These are phyloP conservation scores for Puma concolor DNA, from an alignment of 2,113 vertebrate species.

Conservation along the genomic window DNA sequence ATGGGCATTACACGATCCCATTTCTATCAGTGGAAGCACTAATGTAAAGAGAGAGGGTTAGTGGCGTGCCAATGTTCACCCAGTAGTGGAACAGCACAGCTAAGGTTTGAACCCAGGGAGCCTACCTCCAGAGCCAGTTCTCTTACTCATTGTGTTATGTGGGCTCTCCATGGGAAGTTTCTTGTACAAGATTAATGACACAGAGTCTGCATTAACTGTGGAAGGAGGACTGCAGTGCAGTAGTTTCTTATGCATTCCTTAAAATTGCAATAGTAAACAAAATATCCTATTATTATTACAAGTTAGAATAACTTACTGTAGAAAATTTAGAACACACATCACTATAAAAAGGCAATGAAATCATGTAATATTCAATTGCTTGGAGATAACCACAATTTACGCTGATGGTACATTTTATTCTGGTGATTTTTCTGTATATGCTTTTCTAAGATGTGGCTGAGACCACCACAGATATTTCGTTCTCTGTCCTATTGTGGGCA, in stretches of 20 bases:
- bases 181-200: neutral
- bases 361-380: neutral
- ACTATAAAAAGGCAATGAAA: slow-evolving; percentile 9
- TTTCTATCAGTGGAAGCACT: neutral
- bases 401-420: neutral
- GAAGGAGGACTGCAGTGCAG: neutral
- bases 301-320: neutral
- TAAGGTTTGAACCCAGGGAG: neutral
- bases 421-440: neutral
- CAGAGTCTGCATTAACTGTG: neutral
- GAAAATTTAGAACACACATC: neutral
- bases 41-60: neutral
- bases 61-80: neutral
- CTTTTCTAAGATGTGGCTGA: neutral
- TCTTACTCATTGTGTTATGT: neutral
- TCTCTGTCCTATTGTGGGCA: neutral
- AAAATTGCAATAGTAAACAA: neutral
- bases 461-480: neutral
- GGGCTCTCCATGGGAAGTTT: neutral
- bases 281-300: neutral
- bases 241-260: neutral
- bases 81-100: neutral
- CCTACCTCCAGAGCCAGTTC: neutral
- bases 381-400: neutral
- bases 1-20: neutral